Base-by-base conservation (phyloP, 1,140 invertebrate genomes). In the Caerostris darwini region DNA sequence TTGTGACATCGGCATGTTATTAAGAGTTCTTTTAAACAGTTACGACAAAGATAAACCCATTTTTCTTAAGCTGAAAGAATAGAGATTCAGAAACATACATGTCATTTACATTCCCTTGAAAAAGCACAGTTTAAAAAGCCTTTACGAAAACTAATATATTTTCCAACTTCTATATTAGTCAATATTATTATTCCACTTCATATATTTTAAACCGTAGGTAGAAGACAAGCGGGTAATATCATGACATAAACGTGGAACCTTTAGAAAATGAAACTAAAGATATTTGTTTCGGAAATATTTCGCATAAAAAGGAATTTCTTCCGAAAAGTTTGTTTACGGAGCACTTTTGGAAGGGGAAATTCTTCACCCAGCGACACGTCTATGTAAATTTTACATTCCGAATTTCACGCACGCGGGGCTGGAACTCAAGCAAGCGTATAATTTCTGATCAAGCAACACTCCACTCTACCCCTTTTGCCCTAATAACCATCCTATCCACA, bases 311-410 rank as follows among this genome's bases (percentile, higher is more conserved):
- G 64, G 58, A 86, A 81, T 59, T 89, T 93, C 56, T 50, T n/a
- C 14, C 10, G 3, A 81, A 61, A 94, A 94, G 69, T 94, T 61
- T 81, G 92, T 93, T 87, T 93, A 59, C 67, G n/a, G 57, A 53
- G 61, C 82, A 69, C n/a, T 93, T 87, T 93, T 64, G 19, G 17
- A 85, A n/a, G 61, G 12, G 12, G 12, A 94, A 94, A 89, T 94
- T 93, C 82, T 94, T 88, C 19, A 54, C 85, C 17, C 7, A 53
- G 17, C 59, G 61, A 56, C 58, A 81, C 86, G 85, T 94, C 92
- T 88, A 94, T 94, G 92, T 88, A 94, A 94, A 94, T 94, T 88
- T 94, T 89, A 61, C 92, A 94, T 94, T 94, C 86, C 85, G 92
- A 64, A 94, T 94, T 94, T 94, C 67, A 89, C 58, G 86, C 92